Percentiles rank a stretch among this genome's conserved stretches.
phyloP scores from a whole-genome alignment of 2,113 vertebrate species.

The Struthidea cinerea region DNA sequence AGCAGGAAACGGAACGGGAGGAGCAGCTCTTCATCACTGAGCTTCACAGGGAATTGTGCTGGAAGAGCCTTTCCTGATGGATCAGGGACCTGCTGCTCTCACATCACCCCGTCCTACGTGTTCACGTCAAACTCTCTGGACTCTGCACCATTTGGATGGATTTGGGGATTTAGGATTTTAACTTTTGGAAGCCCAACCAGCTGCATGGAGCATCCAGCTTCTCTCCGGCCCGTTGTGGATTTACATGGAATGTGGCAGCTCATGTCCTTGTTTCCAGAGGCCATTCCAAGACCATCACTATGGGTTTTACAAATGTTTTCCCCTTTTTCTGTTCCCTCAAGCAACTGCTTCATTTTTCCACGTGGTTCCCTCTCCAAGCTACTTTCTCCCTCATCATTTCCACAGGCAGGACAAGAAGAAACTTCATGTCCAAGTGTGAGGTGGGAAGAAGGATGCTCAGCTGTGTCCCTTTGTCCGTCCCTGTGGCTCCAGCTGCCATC shows the following conservation, averaged over 20 bases:
- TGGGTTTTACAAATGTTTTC: background rate
- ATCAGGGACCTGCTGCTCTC: background rate
- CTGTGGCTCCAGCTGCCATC: background rate
- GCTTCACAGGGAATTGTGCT: background rate
- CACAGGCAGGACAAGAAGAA: background rate
- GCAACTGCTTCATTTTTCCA: background rate
- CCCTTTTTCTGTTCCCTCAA: background rate
- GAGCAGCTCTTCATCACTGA: background rate
- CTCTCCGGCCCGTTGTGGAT: background rate
- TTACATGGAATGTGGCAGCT: background rate
- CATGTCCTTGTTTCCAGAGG: background rate
- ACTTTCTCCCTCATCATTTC: background rate
- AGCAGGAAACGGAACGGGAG: background rate
- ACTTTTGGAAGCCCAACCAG: background rate
- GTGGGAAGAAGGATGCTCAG: background rate
- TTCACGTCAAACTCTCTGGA: background rate
- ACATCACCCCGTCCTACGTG: accelerated
- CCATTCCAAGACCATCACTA: background rate
- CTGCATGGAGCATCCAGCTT: background rate
- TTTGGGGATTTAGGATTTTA: background rate
- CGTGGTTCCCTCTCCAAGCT: background rate
- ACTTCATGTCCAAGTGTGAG: background rate
- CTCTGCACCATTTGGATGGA: background rate
- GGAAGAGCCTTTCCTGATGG: background rate
- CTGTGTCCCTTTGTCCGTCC: background rate